Percentiles rank a stretch among this genome's conserved stretches.
These are phyloP conservation scores for Callionymus lyra DNA, from an alignment of 2,113 vertebrate species.

Conservation along the genomic window DNA sequence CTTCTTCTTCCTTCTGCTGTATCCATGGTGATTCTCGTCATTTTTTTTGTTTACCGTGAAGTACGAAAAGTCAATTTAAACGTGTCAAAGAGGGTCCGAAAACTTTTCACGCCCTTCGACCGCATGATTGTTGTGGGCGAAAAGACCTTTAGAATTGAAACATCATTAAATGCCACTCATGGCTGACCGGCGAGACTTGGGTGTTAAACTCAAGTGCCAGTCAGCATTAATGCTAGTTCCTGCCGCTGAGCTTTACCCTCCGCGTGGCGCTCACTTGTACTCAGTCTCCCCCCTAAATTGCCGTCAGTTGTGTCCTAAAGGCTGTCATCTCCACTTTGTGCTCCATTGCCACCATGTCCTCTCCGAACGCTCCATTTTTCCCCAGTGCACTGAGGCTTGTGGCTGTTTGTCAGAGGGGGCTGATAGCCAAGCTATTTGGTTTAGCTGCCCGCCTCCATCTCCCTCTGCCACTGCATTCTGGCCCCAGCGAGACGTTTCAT, in stretches of 20 bases:
- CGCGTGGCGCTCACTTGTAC: conserved; percentile 45
- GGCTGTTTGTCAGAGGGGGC: conserved; percentile 56
- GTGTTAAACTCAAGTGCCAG: conserved; percentile 42
- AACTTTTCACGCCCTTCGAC: background rate
- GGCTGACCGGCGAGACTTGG: conserved; percentile 23
- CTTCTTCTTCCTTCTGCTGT: too few species aligned
- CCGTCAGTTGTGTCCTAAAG: conserved; percentile 56
- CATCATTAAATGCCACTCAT: conserved; percentile 31
- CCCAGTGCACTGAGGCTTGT: conserved; percentile 58
- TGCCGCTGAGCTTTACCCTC: conserved; percentile 35
- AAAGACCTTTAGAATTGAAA: conserved; percentile 1
- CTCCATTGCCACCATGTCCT: conserved; percentile 45
- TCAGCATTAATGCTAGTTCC: conserved; percentile 46
- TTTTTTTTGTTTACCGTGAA: too few species aligned
- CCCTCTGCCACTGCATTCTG: conserved; percentile 46
- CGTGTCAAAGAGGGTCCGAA: background rate
- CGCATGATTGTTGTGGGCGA: background rate
- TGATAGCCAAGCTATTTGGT: conserved; percentile 52
- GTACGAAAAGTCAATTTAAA: too few species aligned
- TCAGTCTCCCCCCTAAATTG: conserved; percentile 56
- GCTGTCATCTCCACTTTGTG: conserved; percentile 62
- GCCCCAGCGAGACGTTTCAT: conserved; percentile 48
- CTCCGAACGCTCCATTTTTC: conserved; percentile 45
- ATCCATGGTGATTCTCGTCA: too few species aligned
- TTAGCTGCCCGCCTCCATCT: conserved; percentile 48